Evolutionary conservation across 2,797 vertebrate genomes (phyloP), one percentile per base, ranked within the genome.

Genomic region (Falco concolor): DNA sequence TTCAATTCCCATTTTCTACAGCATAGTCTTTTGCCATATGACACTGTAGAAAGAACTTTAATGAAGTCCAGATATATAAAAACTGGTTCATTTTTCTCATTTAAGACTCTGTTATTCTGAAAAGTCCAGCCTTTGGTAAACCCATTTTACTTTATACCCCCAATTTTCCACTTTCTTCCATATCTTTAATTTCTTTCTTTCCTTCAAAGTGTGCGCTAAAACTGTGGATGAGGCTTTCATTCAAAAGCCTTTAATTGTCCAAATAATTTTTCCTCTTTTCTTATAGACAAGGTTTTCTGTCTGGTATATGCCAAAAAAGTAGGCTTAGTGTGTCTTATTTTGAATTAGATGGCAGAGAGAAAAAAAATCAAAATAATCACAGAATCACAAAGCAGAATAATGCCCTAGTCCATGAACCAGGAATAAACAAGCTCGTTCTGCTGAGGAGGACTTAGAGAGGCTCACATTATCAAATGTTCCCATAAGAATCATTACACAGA

Each of bases 31-130:
- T 94, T 89, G 80, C 52, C 70, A 82, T 93, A 93, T 79, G 67
- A 79, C 65, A 73, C 73, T 73, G 65, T 69, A 88, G 69, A 88
- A 88, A 75, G 40, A 90, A 79, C 77, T 87, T 76, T 93, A 96
- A 94, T 93, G 74, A 93, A 90, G 88, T 89, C 86, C 92, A 94
- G 90, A 96, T 87, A 94, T 69, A 89, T 1, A 2, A 94, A 90
- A 93, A 79, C 7, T 49, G 14, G 15, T 52, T 86, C 19, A 53
- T 82, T 94, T 76, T 8, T 91, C 65, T 86, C 3, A 0, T 79
- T 81, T 90, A 70, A 81, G 93, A 89, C 82, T 70, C 30, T 56
- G 11, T 63, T 93, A 81, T 76, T 84, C 80, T 74, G 59, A 69
- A n/a, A 78, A 78, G 54, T 92, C 84, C 77, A 82, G 8, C 5